A percentile compares a stretch with the other conserved stretches of the same genome.
Conservation (phyloP, 2,797 vertebrate genomes). For the Austrolebias charrua region DNA sequence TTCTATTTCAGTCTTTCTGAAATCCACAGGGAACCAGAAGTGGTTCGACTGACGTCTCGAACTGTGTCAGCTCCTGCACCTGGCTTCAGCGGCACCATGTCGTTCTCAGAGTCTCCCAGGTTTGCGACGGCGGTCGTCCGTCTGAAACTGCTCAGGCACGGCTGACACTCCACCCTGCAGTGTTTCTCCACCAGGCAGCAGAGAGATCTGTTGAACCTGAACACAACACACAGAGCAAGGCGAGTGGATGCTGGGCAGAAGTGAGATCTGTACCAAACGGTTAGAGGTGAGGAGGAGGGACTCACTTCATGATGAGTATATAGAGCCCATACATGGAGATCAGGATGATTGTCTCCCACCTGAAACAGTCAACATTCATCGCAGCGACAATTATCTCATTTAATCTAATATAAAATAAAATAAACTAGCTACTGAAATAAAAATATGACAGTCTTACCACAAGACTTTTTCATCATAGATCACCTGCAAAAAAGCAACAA, state of each 20-base stretch:
- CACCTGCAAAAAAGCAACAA: conserved; percentile 67
- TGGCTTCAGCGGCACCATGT: conserved; percentile 81
- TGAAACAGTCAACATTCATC: conserved; percentile 44
- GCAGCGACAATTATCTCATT: neutral
- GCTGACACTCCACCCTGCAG: conserved; percentile 70
- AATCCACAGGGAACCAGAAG: conserved; percentile 31
- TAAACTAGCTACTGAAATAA: neutral
- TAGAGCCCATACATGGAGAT: conserved; percentile 82
- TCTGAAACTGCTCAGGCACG: conserved; percentile 72
- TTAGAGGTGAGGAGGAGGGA: conserved; percentile 13
- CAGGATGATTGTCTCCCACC: conserved; percentile 84
- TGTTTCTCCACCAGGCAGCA: conserved; percentile 75
- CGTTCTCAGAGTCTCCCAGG: conserved; percentile 72
- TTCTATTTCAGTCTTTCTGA: conserved; percentile 48
- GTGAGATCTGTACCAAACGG: neutral
- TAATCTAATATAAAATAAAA: neutral
- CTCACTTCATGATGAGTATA: conserved; percentile 84
- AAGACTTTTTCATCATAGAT: conserved; percentile 84
- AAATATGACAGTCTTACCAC: conserved; percentile 71
- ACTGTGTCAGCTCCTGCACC: conserved; percentile 64
- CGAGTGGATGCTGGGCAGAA: too few relatives aligned
- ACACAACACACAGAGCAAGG: conserved; percentile 8
- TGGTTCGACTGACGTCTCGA: conserved; percentile 41
- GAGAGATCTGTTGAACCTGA: conserved; percentile 79
- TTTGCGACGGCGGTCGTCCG: conserved; percentile 71